A percentile compares a stretch with the other conserved stretches of the same genome.
phyloP scores from a whole-genome alignment of 2,113 vertebrate species.

The Seriola dumerili region DNA sequence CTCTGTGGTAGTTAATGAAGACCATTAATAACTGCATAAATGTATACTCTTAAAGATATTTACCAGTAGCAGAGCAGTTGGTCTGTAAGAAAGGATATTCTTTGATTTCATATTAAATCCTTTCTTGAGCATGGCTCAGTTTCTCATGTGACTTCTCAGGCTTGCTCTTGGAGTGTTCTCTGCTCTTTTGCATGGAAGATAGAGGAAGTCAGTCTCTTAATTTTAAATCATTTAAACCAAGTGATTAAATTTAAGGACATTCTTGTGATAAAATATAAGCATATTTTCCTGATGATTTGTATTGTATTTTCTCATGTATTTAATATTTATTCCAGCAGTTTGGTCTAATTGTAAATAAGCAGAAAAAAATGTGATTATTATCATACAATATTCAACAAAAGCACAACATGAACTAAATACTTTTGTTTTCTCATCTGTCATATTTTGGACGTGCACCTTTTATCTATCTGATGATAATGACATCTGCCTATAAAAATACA shows the following conservation, averaged over 20 bases:
- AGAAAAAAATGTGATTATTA: neutral
- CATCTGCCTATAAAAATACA: conserved; percentile 50
- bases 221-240: neutral
- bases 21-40: conserved; percentile 35
- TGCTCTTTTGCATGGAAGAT: neutral
- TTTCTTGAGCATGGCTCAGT: neutral
- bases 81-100: conserved; percentile 3
- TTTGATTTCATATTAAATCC: conserved; percentile 40
- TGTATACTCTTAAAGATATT: conserved; percentile 10
- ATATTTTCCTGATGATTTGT: neutral
- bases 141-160: conserved; percentile 43
- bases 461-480: conserved; percentile 35
- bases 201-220: neutral
- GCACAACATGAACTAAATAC: conserved; percentile 1
- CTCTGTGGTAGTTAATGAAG: conserved; percentile 57
- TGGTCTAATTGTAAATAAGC: neutral
- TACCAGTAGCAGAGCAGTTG: neutral
- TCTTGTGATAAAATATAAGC: neutral
- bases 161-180: conserved; percentile 15
- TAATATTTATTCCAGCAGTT: neutral
- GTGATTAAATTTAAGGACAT: neutral
- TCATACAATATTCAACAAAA: conserved; percentile 1
- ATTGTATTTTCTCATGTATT: neutral
- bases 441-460: conserved; percentile 12
- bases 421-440: conserved; percentile 20